Base-by-base conservation (phyloP, 2,888 invertebrate species). In the Adelphocoris suturalis region DNA sequence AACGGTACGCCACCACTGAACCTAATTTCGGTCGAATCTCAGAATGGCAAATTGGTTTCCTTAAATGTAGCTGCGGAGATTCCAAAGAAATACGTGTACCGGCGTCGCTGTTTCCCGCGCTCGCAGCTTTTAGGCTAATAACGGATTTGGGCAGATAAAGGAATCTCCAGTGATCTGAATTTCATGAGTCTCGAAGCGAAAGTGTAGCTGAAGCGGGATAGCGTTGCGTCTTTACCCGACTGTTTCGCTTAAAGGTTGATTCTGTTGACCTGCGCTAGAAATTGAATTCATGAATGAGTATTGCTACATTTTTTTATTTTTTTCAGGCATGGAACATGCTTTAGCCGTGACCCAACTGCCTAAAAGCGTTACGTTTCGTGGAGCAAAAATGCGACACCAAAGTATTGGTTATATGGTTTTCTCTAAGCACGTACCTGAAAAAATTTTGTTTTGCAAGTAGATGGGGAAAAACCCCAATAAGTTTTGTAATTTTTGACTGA, bases 121-220 rank as follows among this genome's bases (percentile, higher is more conserved):
- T 23, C 23, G 5, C 19, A 19, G 23, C 82, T 82, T 82, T 82
- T 82, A 82, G 52, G 52, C 52, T 82, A 48, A 82, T 82, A 82
- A 82, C 82, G 52, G 82, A 82, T 82, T 82, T 46, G 16, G 47
- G 23, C 13, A 0, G 23, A 14, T 27, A 19, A 82, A 82, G 27
- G n/a, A 23, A 12, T 14, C 47, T n/a, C 19, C 27, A n/a, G 9
- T 23, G 82, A 82, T 80, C 80, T 46, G 80, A 80, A 46, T 48
- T 52, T 82, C 82, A 82, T 52, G 82, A 82, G 23, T 23, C 23
- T 19, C 82, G 68, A 23, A 23, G 12, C 68, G 68, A 23, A 68
- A 23, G 68, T 23, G 68, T 68, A 23, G 68, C 23, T 23, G 12
- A 61, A 23, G 68, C 19, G 19, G 11, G 19, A n/a, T n/a, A 61